A percentile compares a stretch with the other conserved stretches of the same genome.
Evolutionary conservation across 1,140 invertebrate genomes (phyloP).

Genomic region (Mylabris phalerata): DNA sequence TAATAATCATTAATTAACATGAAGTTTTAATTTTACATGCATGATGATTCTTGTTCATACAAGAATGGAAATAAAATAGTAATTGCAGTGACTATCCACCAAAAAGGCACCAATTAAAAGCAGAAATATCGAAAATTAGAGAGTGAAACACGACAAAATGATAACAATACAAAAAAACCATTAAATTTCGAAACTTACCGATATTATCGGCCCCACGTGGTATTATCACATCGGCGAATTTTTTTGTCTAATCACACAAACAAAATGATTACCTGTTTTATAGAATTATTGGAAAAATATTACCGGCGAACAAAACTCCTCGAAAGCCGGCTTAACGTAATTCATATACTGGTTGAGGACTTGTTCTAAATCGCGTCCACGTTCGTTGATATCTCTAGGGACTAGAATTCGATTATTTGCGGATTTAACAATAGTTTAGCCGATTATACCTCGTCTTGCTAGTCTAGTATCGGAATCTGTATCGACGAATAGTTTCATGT

Average conservation of each 20-base stretch:
- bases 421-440: slow-evolving; percentile 8
- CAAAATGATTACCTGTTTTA: slow-evolving; percentile 13
- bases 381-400: slow-evolving; percentile 88
- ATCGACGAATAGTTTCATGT: slow-evolving; percentile 99
- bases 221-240: slow-evolving; percentile 99
- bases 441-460: slow-evolving; percentile 75
- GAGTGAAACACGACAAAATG: not conserved
- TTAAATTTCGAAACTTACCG: slow-evolving; percentile 55
- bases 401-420: slow-evolving; percentile 52
- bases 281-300: slow-evolving; percentile 34
- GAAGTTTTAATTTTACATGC: not conserved
- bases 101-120: slow-evolving; percentile 8
- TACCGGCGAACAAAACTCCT: slow-evolving; percentile 97
- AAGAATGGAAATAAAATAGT: not conserved
- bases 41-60: not conserved
- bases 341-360: slow-evolving; percentile 96
- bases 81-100: slow-evolving; percentile 38
- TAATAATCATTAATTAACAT: not conserved
- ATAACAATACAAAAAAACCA: not conserved
- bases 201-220: slow-evolving; percentile 93
- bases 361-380: slow-evolving; percentile 87
- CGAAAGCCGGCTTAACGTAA: slow-evolving; percentile 97
- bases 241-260: slow-evolving; percentile 78
- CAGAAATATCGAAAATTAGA: too few species aligned
- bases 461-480: slow-evolving; percentile 96